Base-by-base conservation (phyloP, 2,113 vertebrate genomes). In the Xerus inauris region DNA sequence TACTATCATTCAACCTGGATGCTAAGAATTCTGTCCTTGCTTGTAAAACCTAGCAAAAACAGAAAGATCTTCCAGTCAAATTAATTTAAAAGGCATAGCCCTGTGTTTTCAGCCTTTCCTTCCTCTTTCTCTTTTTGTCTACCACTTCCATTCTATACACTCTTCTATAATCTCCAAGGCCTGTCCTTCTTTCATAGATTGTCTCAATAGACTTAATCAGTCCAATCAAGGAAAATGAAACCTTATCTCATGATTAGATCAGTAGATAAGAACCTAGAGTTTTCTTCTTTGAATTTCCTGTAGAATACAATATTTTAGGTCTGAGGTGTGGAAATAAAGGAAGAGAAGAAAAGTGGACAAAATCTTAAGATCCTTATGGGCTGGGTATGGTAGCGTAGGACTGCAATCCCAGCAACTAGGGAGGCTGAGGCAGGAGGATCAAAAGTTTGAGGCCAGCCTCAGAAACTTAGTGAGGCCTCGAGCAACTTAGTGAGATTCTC, bases 191-290 rank as follows among this genome's bases (percentile, higher is more conserved):
- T 77, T 77, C 80, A 65, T 42, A 49, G 32, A 54, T 87, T 75
- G 20, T 79, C 65, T 73, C 72, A 67, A 87, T 83, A 89, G 59
- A 81, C n/a, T n/a, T 69, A 51, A 51, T n/a, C 28, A 24, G 54
- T 75, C 20, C 49, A 89, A 75, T 73, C 30, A 87, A 89, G n/a
- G 89, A 96, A 91, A 91, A 67, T 32, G 32, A 80, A 97, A 89
- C 69, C 4, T 35, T 93, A 40, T 8, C 32, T 59, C 57, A 20
- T 16, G 71, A 95, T 40, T 49, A 65, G 42, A 86, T 94, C 35
- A 65, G 49, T 57, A 28, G 17, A 38, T 9, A 54, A 94, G n/a
- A 87, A 76, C 20, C 19, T 35, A 73, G 38, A 38, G 12, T 26
- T 62, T 62, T 67, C n/a, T 67, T 67, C 16, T 22, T 96, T 88